These are phyloP conservation scores for Neogobius melanostomus DNA, from an alignment of 2,113 vertebrate species.

Conservation along the genomic window DNA sequence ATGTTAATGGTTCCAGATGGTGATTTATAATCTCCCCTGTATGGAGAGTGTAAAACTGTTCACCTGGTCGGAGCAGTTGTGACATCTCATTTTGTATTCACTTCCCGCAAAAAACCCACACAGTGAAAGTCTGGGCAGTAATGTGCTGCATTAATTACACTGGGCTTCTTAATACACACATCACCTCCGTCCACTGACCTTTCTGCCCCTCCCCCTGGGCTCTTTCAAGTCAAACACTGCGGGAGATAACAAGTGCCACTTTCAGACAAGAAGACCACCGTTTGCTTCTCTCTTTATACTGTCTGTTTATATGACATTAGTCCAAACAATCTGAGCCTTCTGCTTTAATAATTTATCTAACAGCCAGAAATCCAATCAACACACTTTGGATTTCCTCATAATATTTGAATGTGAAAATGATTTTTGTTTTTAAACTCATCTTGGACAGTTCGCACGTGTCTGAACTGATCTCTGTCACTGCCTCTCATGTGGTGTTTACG, in stretches of 20 bases:
- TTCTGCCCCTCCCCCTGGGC: neutral
- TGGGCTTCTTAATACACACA: conserved; percentile 9
- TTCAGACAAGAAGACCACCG: conserved; percentile 11
- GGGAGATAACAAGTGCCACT: conserved; percentile 11
- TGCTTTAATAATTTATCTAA: too few species aligned
- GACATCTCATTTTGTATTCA: conserved; percentile 7
- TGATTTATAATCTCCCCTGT: too few species aligned
- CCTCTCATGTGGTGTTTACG: neutral
- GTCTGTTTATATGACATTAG: too few species aligned
- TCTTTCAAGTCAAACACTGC: conserved; percentile 21
- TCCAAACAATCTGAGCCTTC: too few species aligned
- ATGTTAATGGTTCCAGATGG: too few species aligned
- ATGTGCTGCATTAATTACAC: neutral
- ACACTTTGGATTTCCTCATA: neutral
- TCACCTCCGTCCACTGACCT: conserved; percentile 17
- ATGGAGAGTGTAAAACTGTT: too few species aligned
- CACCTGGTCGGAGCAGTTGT: neutral
- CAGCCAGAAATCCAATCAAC: too few species aligned
- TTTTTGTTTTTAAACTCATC: neutral
- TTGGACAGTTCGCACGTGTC: neutral
- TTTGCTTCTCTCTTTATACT: neutral
- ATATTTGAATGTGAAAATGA: neutral
- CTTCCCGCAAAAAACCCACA: neutral
- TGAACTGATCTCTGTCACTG: conserved; percentile 1
- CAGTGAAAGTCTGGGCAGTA: neutral